phyloP scores from a whole-genome alignment of 2,888 invertebrate genomes.

The Melieria omissa region DNA sequence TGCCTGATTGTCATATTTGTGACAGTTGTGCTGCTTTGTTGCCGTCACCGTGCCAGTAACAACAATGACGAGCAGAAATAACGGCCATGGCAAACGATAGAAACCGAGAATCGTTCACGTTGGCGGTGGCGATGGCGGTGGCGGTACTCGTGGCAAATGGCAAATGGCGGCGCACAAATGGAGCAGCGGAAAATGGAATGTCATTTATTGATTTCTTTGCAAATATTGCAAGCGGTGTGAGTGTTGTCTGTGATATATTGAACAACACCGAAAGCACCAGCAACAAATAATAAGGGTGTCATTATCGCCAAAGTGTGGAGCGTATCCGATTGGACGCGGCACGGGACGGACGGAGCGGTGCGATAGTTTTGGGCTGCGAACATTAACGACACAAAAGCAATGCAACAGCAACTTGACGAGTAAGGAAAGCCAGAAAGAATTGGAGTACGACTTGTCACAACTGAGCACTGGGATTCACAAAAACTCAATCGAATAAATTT shows the following conservation, averaged over 20 bases:
- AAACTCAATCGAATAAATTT: too few relatives aligned
- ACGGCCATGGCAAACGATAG: too few relatives aligned
- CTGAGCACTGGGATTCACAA: too few relatives aligned
- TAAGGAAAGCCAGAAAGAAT: too few relatives aligned
- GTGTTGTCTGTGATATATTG: constrained; percentile 2
- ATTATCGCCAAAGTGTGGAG: too few relatives aligned
- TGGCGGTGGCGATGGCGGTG: too few relatives aligned
- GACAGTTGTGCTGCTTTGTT: not conserved
- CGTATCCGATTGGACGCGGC: too few relatives aligned
- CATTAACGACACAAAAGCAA: not conserved
- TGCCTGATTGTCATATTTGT: not conserved
- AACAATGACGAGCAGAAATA: constrained; percentile 1
- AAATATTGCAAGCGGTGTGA: constrained; percentile 5
- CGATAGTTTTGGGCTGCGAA: not conserved
- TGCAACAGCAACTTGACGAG: not conserved
- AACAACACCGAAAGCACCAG: not conserved
- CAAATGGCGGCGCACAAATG: too few relatives aligned
- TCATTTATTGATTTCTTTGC: constrained; percentile 17
- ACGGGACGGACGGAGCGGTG: too few relatives aligned
- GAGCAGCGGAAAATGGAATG: constrained; percentile 2
- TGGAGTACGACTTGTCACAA: too few relatives aligned
- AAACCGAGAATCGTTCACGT: too few relatives aligned
- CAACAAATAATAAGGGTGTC: not conserved
- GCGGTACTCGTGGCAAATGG: too few relatives aligned
- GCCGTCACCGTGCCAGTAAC: constrained; percentile 10